Conservation (phyloP, 2,113 vertebrate genomes). For the Nipponia nippon region DNA sequence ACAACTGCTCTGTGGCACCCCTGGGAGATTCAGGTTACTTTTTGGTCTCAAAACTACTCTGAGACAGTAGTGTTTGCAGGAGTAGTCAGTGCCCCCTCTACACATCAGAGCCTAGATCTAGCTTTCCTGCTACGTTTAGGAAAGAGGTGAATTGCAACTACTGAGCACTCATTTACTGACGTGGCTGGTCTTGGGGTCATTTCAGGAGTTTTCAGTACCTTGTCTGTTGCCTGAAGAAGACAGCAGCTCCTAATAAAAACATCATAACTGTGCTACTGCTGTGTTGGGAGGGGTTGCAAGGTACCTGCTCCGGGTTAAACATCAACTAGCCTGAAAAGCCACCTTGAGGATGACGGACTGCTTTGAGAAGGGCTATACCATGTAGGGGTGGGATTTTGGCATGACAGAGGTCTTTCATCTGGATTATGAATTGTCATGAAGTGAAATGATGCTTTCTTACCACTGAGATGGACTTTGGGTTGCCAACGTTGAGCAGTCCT, state of each 20-base stretch:
- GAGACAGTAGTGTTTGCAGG: not conserved
- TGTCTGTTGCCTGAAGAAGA: not conserved
- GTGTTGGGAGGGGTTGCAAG: not conserved
- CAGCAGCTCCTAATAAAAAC: not conserved
- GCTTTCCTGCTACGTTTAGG: not conserved
- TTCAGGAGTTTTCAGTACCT: not conserved
- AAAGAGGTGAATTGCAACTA: not conserved
- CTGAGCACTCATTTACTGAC: not conserved
- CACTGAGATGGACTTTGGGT: not conserved
- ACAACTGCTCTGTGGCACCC: not conserved
- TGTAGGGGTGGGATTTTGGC: not conserved
- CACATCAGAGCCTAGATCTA: not conserved
- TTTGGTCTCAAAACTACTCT: not conserved
- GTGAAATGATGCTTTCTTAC: not conserved
- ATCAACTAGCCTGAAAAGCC: not conserved
- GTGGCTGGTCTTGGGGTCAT: not conserved
- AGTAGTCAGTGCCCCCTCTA: not conserved
- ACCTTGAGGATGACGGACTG: not conserved
- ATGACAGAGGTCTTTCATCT: not conserved
- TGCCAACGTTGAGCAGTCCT: rapidly evolving
- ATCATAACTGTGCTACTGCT: not conserved
- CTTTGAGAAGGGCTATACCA: not conserved
- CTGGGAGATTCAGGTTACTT: not conserved
- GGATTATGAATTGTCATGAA: not conserved
- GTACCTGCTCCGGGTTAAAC: not conserved